Evolutionary conservation across 2,797 vertebrate genomes (phyloP).

Genomic region (Phalanger gymnotis): DNA sequence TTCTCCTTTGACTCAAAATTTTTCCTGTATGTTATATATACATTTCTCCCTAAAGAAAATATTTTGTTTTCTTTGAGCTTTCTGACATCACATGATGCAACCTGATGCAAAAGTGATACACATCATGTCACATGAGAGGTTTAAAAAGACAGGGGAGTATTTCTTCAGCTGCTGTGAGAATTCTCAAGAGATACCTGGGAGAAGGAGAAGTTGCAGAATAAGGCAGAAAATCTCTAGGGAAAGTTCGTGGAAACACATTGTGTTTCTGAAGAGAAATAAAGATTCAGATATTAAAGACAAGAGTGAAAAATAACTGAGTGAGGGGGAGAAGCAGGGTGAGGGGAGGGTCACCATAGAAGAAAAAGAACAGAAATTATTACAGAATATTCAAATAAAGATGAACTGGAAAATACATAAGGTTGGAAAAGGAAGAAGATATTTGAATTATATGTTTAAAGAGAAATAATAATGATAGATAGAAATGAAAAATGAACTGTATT

Average conservation of each 20-base stretch:
- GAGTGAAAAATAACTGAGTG: conserved; percentile 19
- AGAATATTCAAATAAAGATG: neutral
- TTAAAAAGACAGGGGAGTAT: conserved; percentile 16
- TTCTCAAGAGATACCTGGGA: neutral
- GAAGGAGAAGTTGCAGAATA: neutral
- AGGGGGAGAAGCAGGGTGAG: neutral
- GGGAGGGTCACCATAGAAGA: neutral
- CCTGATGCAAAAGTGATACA: conserved; percentile 64
- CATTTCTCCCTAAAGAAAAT: conserved; percentile 27
- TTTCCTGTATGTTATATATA: neutral
- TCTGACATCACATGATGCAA: conserved; percentile 81
- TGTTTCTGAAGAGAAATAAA: conserved; percentile 50
- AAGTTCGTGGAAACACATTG: conserved; percentile 5
- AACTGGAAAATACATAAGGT: neutral
- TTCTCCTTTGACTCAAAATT: neutral
- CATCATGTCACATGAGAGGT: conserved; percentile 61
- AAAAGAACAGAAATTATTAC: neutral
- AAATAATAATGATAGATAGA: neutral
- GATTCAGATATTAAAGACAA: conserved; percentile 46
- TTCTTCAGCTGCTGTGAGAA: conserved; percentile 57
- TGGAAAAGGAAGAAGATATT: neutral
- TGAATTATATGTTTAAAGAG: neutral
- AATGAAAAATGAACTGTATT: neutral
- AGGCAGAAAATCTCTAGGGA: conserved; percentile 48
- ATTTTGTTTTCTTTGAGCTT: conserved; percentile 59